Conservation (phyloP, 2,888 invertebrate genomes). For the Agrilus biguttatus region DNA sequence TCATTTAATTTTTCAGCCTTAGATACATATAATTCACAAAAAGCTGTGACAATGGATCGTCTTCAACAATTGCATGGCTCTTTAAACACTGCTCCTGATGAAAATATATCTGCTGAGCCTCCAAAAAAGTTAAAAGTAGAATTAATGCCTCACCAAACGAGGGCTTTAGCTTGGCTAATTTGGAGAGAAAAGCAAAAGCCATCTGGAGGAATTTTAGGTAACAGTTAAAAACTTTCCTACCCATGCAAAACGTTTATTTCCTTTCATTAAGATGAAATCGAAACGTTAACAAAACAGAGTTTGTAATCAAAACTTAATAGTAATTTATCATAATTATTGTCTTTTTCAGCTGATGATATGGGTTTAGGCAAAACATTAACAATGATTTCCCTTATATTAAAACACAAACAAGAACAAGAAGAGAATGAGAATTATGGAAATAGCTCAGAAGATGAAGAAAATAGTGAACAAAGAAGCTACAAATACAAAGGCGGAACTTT, state of each 20-base stretch:
- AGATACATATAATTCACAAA: slow-evolving; percentile 52
- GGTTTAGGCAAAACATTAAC: slow-evolving; percentile 73
- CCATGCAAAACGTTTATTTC: too few species aligned
- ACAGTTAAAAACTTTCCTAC: background rate
- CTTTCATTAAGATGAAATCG: background rate
- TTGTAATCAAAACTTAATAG: background rate
- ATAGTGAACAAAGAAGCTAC: slow-evolving; percentile 11
- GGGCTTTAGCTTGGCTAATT: slow-evolving; percentile 74
- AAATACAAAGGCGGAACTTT: slow-evolving; percentile 52
- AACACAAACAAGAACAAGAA: slow-evolving; percentile 33
- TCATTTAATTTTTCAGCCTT: slow-evolving; percentile 35
- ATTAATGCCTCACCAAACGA: slow-evolving; percentile 72
- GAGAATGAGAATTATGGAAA: slow-evolving; percentile 25
- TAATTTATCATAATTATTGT: background rate
- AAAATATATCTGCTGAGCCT: slow-evolving; percentile 39
- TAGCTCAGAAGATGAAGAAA: slow-evolving; percentile 16
- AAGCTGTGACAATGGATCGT: slow-evolving; percentile 54
- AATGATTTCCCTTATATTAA: slow-evolving; percentile 60
- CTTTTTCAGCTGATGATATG: slow-evolving; percentile 57
- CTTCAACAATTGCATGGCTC: slow-evolving; percentile 58
- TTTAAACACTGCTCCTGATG: slow-evolving; percentile 49
- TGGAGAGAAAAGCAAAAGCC: slow-evolving; percentile 85
- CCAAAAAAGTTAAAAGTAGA: slow-evolving; percentile 48
- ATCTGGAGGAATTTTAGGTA: slow-evolving; percentile 74
- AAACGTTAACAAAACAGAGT: slow-evolving; percentile 9